These are phyloP conservation scores for Myotis yumanensis DNA, from an alignment of 2,113 vertebrate genomes.

Conservation along the genomic window DNA sequence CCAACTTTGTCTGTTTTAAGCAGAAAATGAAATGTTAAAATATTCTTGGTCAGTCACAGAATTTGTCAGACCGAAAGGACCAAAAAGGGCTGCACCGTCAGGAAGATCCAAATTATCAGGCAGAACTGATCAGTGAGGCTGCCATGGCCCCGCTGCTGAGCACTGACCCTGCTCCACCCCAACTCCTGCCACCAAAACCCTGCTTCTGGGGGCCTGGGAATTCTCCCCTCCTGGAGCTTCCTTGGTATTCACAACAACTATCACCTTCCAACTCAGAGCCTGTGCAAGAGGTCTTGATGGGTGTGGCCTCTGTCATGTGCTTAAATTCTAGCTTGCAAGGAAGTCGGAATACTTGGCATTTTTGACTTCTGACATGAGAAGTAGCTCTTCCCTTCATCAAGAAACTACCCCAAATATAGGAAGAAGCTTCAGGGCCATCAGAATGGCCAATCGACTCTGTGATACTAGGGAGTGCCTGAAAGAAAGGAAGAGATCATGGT, in stretches of 20 bases:
- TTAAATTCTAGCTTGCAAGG: background rate
- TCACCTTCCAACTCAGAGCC: background rate
- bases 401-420: background rate
- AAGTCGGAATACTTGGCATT: background rate
- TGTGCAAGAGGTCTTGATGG: background rate
- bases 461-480: background rate
- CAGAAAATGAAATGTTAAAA: background rate
- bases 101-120: background rate
- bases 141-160: background rate
- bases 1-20: background rate
- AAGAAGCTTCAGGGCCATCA: background rate
- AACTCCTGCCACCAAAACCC: background rate
- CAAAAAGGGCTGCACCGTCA: background rate
- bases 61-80: background rate
- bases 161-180: too few species aligned
- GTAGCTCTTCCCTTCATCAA: background rate
- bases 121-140: background rate
- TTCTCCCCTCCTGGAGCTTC: background rate
- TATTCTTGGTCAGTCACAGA: background rate
- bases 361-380: background rate
- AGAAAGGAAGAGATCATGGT: background rate
- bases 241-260: too few species aligned
- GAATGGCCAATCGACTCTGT: background rate
- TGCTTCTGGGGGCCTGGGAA: too few species aligned
- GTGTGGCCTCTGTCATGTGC: too few species aligned